Base-by-base conservation (phyloP, 2,888 invertebrate species). In the Rhingia rostrata region DNA sequence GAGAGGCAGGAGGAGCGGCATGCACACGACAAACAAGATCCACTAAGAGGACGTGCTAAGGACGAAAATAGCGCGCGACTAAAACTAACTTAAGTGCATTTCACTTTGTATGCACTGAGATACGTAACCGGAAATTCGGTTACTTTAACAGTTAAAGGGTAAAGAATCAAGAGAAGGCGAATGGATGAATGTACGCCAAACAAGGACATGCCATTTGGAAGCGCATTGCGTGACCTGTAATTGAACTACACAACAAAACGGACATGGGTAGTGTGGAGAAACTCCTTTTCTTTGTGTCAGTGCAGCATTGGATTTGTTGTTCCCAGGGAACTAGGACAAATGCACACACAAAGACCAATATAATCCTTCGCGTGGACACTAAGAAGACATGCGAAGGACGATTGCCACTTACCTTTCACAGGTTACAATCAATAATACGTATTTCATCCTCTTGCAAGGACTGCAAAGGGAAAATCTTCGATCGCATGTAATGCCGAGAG, bases 91-190 rank as follows among this genome's bases (percentile, higher is more conserved):
- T 61, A 75, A 74, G 74, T 74, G 74, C 83, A 83, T 78, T 83
- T 78, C 66, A 54, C 78, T 78, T 83, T 78, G 83, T 78, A 74
- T 83, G 73, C 73, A 83, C 73, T 73, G 7, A 69, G 84, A 79
- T 75, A 79, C 73, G 69, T 74, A 69, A 66, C 79, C 79, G 84
- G 84, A 84, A 84, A 80, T 84, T 74, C 84, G 63, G 79, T 75
- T 79, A 74, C 79, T 60, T 79, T 79, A 66, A 79, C 74, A 79
- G 84, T 74, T 84, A 84, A 84, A 84, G 74, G 79, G 84, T 80
- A 79, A 84, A 61, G 79, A 75, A 80, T 84, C 61, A 75, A 74
- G 54, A 41, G 61, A 49, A 69, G 47, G 58, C 6, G 10, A 39
- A 39, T 39, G 39, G 6, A 69, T 63, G 51, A 74, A 74, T 69